A percentile compares a stretch with the other conserved stretches of the same genome.
Conservation (phyloP, 2,797 vertebrate species). For the Serranus cabrilla region DNA sequence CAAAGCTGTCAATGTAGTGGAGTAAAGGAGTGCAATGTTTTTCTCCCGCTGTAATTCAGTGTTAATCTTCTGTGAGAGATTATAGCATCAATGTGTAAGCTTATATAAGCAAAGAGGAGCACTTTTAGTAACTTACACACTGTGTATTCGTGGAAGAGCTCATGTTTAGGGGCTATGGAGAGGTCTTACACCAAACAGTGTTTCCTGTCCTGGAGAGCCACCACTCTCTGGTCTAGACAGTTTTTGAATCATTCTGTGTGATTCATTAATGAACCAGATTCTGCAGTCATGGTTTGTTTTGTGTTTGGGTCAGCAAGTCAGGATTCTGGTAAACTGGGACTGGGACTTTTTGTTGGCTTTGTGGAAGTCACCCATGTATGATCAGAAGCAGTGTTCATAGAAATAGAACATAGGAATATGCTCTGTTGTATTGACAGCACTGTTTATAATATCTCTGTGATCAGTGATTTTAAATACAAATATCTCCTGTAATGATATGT, state of each 20-base stretch:
- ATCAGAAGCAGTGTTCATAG: background rate
- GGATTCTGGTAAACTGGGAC: constrained; percentile 24
- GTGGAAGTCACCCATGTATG: background rate
- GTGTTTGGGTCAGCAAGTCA: constrained; percentile 49
- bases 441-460: too few relatives aligned
- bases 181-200: background rate
- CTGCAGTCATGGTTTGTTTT: constrained; percentile 29
- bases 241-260: constrained; percentile 74
- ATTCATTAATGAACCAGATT: constrained; percentile 61
- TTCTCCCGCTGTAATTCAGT: background rate
- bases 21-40: background rate
- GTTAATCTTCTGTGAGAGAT: background rate
- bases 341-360: background rate
- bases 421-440: too few relatives aligned
- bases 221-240: constrained; percentile 68
- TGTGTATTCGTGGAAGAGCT: background rate
- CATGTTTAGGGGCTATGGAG: background rate
- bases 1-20: background rate
- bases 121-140: background rate
- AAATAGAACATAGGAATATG: too few relatives aligned
- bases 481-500: too few relatives aligned
- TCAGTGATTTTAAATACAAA: background rate
- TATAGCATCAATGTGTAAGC: background rate
- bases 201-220: constrained; percentile 31
- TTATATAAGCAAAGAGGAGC: background rate